phyloP scores from a whole-genome alignment of 2,113 vertebrate genomes.

The Equus przewalskii region DNA sequence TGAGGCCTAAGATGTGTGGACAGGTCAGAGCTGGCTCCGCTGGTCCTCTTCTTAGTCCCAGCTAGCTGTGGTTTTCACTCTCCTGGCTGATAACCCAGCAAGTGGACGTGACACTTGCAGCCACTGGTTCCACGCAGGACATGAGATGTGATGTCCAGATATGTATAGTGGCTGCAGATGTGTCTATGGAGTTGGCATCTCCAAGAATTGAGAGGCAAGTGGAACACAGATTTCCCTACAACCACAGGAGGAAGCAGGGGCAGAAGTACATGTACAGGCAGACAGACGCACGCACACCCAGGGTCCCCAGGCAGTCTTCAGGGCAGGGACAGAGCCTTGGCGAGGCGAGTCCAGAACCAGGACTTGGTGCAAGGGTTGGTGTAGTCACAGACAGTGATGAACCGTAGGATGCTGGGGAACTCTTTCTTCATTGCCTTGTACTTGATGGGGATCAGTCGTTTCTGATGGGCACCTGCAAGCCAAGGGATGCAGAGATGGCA shows the following conservation, averaged over 20 bases:
- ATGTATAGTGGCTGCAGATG: background rate
- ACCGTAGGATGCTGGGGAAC: constrained; percentile 96
- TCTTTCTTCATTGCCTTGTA: constrained; percentile 95
- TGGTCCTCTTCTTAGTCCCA: background rate
- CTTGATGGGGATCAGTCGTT: constrained; percentile 96
- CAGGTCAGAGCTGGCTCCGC: background rate
- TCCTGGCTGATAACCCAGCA: background rate
- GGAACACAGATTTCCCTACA: background rate
- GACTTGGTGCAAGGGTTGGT: constrained; percentile 94
- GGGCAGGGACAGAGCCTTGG: constrained; percentile 92
- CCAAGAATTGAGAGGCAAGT: background rate
- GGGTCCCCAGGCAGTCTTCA: constrained; percentile 77
- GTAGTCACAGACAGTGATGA: constrained; percentile 97
- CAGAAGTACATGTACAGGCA: background rate
- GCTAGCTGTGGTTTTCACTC: background rate
- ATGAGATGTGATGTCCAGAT: background rate
- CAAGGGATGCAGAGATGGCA: background rate
- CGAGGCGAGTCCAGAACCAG: constrained; percentile 98
- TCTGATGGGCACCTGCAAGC: constrained; percentile 92
- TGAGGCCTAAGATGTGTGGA: background rate
- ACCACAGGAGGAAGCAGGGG: background rate
- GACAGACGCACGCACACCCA: background rate
- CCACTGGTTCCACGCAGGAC: background rate
- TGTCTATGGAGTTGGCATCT: background rate
- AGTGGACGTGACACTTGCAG: background rate